Conservation (phyloP, 53 echinoderm and acorn worm species). For the Zoroaster sp. region DNA sequence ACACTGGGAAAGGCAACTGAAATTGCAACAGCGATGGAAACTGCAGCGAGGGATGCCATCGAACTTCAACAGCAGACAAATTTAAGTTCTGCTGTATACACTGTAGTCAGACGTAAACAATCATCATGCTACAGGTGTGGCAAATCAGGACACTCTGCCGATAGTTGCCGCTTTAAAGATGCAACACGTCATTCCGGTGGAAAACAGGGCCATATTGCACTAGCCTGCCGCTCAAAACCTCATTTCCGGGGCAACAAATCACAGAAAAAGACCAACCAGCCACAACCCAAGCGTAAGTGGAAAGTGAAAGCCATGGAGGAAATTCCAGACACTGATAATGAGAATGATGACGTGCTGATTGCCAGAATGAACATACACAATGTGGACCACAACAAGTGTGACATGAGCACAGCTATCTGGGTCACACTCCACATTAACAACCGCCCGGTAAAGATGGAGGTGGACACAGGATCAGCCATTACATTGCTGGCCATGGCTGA, state of each 20-base stretch:
- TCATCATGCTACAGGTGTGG: not conserved
- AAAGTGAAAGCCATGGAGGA: not conserved
- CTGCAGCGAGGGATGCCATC: too few relatives aligned
- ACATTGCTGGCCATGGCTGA: not conserved
- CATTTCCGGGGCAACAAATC: not conserved
- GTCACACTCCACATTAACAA: not conserved
- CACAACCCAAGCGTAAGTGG: slow-evolving; percentile 1
- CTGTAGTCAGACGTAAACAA: not conserved
- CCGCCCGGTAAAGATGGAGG: not conserved
- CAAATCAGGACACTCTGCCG: not conserved
- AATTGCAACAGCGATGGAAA: too few relatives aligned
- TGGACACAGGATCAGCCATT: slow-evolving; percentile 8
- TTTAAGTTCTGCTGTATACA: not conserved
- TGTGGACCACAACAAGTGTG: not conserved
- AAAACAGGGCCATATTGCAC: slow-evolving; percentile 10
- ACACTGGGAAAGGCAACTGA: too few relatives aligned
- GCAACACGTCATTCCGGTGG: slow-evolving; percentile 3
- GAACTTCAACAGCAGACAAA: not conserved
- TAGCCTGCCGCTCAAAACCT: not conserved
- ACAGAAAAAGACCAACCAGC: not conserved
- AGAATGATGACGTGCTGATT: not conserved
- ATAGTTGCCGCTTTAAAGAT: slow-evolving; percentile 1
- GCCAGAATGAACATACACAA: not conserved
- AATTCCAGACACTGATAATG: not conserved
- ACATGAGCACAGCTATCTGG: slow-evolving; percentile 20